Conservation (phyloP, 2,113 vertebrate genomes). For the Rhadina sibilatrix region DNA sequence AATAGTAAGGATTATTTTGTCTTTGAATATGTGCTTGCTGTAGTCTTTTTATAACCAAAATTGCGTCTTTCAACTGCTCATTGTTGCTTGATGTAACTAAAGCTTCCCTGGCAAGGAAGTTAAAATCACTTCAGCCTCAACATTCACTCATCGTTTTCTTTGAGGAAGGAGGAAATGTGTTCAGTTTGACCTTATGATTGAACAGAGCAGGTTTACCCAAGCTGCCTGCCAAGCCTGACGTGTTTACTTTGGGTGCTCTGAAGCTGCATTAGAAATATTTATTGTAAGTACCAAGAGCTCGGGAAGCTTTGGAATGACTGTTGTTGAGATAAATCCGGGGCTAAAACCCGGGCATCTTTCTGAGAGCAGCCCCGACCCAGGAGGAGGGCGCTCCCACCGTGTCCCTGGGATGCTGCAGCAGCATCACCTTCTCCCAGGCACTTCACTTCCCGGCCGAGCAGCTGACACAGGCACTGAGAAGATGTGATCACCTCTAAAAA, state of each 20-base stretch:
- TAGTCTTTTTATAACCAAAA: constrained; percentile 15
- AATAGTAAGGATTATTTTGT: background rate
- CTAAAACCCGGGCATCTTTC: background rate
- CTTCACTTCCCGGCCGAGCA: background rate
- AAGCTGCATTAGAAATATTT: background rate
- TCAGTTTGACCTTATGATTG: constrained; percentile 33
- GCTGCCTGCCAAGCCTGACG: background rate
- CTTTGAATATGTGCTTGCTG: background rate
- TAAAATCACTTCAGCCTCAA: constrained; percentile 21
- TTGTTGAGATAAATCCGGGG: background rate
- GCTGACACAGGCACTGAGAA: background rate
- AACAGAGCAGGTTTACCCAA: background rate
- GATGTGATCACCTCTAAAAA: background rate
- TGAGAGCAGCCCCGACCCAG: rapidly evolving
- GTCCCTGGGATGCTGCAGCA: background rate
- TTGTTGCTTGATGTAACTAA: constrained; percentile 20
- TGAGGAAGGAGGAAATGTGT: constrained; percentile 7
- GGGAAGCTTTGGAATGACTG: background rate
- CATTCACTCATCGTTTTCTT: constrained; percentile 14
- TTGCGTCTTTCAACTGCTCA: background rate
- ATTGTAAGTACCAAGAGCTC: background rate
- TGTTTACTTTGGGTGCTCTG: background rate
- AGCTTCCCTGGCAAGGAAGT: background rate
- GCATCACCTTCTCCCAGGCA: background rate
- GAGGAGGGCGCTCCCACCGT: background rate